These are phyloP conservation scores for Struthidea cinerea DNA, from an alignment of 2,113 vertebrate species.

Conservation along the genomic window DNA sequence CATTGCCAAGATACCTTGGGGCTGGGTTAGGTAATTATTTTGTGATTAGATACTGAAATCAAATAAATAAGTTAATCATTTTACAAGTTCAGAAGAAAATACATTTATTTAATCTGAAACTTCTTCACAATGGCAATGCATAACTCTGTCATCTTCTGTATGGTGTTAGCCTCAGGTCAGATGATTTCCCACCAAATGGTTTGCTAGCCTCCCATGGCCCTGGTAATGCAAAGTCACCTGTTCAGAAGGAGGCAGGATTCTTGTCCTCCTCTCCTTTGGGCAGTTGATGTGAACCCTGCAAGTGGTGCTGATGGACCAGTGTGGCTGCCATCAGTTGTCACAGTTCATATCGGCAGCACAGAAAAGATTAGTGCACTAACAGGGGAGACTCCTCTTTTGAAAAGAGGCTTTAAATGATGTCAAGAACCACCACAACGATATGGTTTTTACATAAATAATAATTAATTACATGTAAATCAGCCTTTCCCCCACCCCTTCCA, in stretches of 20 bases:
- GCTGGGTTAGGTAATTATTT: constrained; percentile 5
- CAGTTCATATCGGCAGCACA: background rate
- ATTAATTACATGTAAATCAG: constrained; percentile 64
- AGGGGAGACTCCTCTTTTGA: constrained; percentile 34
- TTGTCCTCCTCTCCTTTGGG: background rate
- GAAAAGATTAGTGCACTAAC: background rate
- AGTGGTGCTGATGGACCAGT: background rate
- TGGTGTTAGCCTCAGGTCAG: background rate
- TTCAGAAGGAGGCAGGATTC: background rate
- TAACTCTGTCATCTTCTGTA: background rate
- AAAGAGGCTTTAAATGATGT: constrained; percentile 52
- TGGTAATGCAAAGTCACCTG: background rate
- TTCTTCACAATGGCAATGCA: background rate
- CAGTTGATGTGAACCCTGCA: background rate
- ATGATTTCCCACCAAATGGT: background rate
- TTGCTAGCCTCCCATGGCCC: background rate
- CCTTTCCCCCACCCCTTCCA: constrained; percentile 47
- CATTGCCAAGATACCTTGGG: background rate
- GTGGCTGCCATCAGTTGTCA: background rate
- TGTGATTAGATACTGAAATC: background rate
- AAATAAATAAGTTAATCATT: background rate
- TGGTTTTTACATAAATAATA: constrained; percentile 66
- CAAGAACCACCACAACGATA: constrained; percentile 37
- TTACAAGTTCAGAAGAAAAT: constrained; percentile 12
- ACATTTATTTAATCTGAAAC: background rate